phyloP scores from a whole-genome alignment of 2,797 vertebrate genomes.

The Schizothorax lantsangensis region DNA sequence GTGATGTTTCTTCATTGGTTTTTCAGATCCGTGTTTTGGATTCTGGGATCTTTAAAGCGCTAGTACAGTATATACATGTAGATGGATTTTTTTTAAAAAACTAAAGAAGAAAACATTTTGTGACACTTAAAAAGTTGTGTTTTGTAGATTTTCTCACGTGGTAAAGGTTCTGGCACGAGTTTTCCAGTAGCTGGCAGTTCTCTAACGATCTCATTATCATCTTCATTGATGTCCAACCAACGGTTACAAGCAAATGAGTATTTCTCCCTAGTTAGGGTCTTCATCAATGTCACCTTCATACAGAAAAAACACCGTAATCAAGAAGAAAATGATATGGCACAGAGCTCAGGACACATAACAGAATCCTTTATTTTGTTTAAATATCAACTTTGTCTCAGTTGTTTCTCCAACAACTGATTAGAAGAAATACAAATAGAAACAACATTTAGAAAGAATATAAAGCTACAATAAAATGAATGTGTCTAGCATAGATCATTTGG shows the following conservation, averaged over 20 bases:
- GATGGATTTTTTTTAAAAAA: no score
- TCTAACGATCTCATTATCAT: slow-evolving; percentile 92
- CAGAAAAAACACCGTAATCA: slow-evolving; percentile 7
- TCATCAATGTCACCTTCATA: slow-evolving; percentile 88
- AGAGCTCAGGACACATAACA: neutral
- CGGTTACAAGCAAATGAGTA: slow-evolving; percentile 92
- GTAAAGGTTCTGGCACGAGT: slow-evolving; percentile 83
- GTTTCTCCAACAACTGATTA: neutral
- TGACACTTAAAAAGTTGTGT: neutral
- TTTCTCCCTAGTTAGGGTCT: slow-evolving; percentile 91
- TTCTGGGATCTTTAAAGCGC: neutral
- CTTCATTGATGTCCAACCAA: slow-evolving; percentile 96
- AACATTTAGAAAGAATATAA: neutral
- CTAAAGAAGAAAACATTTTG: neutral
- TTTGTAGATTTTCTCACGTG: slow-evolving; percentile 75
- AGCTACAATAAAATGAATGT: no score
- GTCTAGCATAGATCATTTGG: neutral
- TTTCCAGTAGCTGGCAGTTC: slow-evolving; percentile 89
- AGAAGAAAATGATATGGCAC: neutral
- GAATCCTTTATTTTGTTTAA: neutral
- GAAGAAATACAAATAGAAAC: neutral
- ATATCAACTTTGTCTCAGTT: neutral
- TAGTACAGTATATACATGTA: neutral
- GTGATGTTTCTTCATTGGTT: neutral
- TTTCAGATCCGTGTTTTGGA: neutral